These are phyloP conservation scores for Eptatretus atami DNA, from an alignment of 2,797 vertebrate genomes.

Conservation along the genomic window DNA sequence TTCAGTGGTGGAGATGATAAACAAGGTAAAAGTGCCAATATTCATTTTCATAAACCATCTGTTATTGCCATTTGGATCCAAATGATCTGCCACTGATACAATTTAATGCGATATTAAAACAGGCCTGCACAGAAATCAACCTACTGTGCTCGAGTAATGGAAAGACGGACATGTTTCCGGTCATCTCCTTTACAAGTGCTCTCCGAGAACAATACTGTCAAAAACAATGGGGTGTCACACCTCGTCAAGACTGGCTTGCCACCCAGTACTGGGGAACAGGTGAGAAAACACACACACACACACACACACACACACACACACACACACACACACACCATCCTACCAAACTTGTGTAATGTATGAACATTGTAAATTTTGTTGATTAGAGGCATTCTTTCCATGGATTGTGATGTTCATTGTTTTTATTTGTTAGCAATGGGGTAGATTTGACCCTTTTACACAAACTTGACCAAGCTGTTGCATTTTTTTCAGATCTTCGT, in stretches of 20 bases:
- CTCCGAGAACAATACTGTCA: constrained; percentile 29
- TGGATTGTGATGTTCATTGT: too few relatives aligned
- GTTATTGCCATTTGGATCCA: too few relatives aligned
- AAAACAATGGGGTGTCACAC: constrained; percentile 31
- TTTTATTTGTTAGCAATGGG: too few relatives aligned
- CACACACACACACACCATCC: not conserved
- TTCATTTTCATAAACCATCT: too few relatives aligned
- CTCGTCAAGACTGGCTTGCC: constrained; percentile 28
- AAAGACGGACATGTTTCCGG: constrained; percentile 48
- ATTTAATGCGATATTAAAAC: not conserved
- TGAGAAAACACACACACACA: constrained; percentile 12
- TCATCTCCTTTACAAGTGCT: constrained; percentile 25
- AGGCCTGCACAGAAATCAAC: constrained; percentile 66
- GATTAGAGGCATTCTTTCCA: too few relatives aligned
- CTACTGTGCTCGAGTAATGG: constrained; percentile 52
- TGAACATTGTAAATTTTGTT: not conserved
- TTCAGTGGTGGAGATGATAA: too few relatives aligned
- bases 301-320: not conserved
- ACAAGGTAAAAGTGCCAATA: too few relatives aligned
- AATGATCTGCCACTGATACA: too few relatives aligned
- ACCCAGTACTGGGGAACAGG: constrained; percentile 40
- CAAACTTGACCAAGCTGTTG: not conserved
- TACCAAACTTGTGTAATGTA: not conserved
- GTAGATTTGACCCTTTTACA: not conserved
- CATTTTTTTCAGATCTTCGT: constrained; percentile 22